Evolutionary conservation across 2,113 vertebrate genomes (phyloP).

Genomic region (Phylloscopus trochiloides): DNA sequence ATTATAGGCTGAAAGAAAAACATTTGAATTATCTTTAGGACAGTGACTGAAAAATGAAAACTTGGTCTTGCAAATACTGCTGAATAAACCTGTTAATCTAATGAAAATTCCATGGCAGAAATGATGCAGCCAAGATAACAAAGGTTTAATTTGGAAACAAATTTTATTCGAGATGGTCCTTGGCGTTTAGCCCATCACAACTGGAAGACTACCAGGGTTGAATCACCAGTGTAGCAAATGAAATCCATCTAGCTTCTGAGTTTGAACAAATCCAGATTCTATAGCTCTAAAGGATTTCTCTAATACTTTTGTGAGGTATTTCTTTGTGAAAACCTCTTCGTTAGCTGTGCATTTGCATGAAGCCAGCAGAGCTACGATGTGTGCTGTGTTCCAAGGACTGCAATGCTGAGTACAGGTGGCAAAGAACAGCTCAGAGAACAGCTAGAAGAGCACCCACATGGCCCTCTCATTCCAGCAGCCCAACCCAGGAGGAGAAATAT

Average conservation of each 20-base stretch:
- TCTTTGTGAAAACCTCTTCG: background rate
- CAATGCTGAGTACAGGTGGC: background rate
- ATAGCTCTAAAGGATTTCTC: background rate
- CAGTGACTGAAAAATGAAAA: background rate
- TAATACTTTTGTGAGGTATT: background rate
- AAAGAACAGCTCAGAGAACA: background rate
- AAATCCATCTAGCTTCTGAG: background rate
- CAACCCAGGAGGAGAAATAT: background rate
- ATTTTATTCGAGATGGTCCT: background rate
- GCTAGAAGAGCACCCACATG: background rate
- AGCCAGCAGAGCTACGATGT: background rate
- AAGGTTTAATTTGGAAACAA: background rate
- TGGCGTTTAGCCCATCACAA: background rate
- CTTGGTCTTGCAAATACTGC: background rate
- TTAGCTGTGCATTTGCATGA: background rate
- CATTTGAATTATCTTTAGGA: background rate
- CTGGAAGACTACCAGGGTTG: background rate
- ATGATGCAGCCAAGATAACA: background rate
- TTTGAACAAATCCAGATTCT: background rate
- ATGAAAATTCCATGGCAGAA: background rate
- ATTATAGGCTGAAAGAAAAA: background rate
- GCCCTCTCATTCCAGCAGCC: background rate
- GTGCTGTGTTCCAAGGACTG: background rate
- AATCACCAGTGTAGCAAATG: background rate
- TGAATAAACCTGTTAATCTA: background rate